Percentiles rank a stretch among this genome's conserved stretches.
Conservation (phyloP, 2,888 invertebrate genomes). For the Linyphia triangularis region DNA sequence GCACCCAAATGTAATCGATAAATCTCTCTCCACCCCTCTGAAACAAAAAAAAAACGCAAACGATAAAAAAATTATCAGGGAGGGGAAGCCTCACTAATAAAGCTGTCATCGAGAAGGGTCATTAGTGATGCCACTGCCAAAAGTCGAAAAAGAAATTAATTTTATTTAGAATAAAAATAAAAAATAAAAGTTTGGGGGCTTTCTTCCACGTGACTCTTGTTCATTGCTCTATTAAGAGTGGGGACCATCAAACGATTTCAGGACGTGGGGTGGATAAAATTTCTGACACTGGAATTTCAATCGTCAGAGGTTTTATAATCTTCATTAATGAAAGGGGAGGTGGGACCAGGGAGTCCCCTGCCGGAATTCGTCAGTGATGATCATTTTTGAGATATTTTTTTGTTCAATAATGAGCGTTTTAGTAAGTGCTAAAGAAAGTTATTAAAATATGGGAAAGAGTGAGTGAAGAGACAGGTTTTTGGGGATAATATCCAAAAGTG, state of each 20-base stretch:
- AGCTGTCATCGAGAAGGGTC: constrained; percentile 64
- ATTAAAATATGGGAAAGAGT: neutral
- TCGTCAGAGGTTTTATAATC: constrained; percentile 48
- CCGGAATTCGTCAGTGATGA: neutral
- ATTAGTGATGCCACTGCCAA: constrained; percentile 56
- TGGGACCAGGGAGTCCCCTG: neutral
- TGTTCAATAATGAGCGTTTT: neutral
- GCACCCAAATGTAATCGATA: constrained; percentile 35
- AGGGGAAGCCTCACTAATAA: constrained; percentile 57
- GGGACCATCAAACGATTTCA: neutral
- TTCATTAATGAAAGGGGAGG: constrained; percentile 43
- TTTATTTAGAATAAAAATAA: constrained; percentile 18
- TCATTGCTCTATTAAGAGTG: constrained; percentile 44
- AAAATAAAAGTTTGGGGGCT: constrained; percentile 17
- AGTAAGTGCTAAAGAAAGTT: neutral
- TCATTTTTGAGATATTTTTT: neutral
- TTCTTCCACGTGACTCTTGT: constrained; percentile 1
- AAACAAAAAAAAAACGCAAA: constrained; percentile 1
- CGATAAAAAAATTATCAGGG: constrained; percentile 43
- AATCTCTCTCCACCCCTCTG: constrained; percentile 14
- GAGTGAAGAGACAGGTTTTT: neutral
- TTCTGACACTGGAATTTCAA: constrained; percentile 60
- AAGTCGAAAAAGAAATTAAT: too few relatives aligned
- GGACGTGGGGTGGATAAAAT: constrained; percentile 18
- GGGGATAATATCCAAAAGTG: neutral